Evolutionary conservation across 2,797 vertebrate genomes (phyloP), one percentile per base, ranked within the genome.

Genomic region (Gymnocypris eckloni): DNA sequence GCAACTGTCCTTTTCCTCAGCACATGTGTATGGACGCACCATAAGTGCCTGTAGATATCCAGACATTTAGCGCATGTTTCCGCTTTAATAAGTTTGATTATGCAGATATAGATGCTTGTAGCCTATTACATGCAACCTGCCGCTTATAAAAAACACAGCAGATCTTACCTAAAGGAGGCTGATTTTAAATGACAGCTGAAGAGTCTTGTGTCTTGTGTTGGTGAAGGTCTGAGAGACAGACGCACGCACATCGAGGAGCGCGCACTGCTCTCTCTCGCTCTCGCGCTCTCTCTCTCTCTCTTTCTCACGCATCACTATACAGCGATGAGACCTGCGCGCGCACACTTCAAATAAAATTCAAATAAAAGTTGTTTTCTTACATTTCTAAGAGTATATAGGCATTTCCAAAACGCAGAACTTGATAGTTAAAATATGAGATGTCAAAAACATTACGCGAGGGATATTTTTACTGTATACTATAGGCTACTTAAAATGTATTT

Each of bases 151-250:
- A 11, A 5, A 39, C 39, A 70, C 28, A 41, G 11, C 39, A 16
- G 50, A 25, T 79, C 83, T 85, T 85, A 85, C 83, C 83, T 70
- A 70, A 37, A 79, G 13, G 15, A 78, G 22, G 52, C n/a, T 77
- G 59, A n/a, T 70, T 64, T 76, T 37, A 67, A 41, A 13, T 79
- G 75, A 79, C 83, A 61, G 66, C 52, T n/a, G 73, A 39, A 79
- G 83, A 28, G 39, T 85, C 82, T 67, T 54, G 41, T 61, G 71
- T 83, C 45, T 77, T 66, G 73, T 41, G 82, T 54, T 85, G 66
- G 52, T 56, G 76, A 71, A 48, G 75, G 77, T 56, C 61, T 77
- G 73, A 76, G 39, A 85, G 39, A 84, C 41, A 45, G 79, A 81
- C 64, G 56, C 45, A 11, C 61, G 61, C 75, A 37, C 83, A 43